Conservation (phyloP, 2,797 vertebrate genomes). For the Eulemur coronatus region DNA sequence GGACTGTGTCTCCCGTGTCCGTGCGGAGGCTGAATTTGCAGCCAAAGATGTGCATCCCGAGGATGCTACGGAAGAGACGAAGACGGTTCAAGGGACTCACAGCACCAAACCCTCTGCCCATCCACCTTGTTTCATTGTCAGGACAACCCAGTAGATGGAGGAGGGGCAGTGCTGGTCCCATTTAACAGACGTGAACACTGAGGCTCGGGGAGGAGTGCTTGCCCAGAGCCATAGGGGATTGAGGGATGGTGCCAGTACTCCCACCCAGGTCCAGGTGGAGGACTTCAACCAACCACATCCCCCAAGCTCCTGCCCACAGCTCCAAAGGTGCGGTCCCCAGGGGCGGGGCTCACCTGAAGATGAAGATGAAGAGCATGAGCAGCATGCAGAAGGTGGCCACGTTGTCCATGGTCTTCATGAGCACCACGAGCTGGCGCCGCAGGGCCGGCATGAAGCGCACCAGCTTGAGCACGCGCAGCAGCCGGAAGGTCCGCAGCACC, state of each 20-base stretch:
- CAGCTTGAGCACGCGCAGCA: conserved; percentile 95
- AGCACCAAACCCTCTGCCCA: neutral
- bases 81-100: neutral
- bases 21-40: conserved; percentile 98
- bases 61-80: conserved; percentile 87
- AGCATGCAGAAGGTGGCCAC: conserved; percentile 99
- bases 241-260: neutral
- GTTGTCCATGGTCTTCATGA: conserved; percentile 99
- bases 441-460: conserved; percentile 98
- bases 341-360: conserved; percentile 91
- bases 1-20: conserved; percentile 96
- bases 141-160: neutral
- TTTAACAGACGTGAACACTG: neutral
- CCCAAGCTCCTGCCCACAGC: fast-evolving
- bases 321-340: fast-evolving
- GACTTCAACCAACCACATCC: neutral
- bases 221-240: neutral
- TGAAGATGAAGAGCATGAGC: conserved; percentile 98
- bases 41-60: conserved; percentile 99
- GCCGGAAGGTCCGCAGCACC: conserved; percentile 94
- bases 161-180: fast-evolving
- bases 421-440: conserved; percentile 95
- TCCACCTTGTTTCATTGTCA: neutral
- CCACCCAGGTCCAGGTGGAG: neutral
- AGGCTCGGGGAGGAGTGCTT: neutral